These are phyloP conservation scores for Drosophila falleni DNA, from an alignment of 2,888 invertebrate genomes.

Conservation along the genomic window DNA sequence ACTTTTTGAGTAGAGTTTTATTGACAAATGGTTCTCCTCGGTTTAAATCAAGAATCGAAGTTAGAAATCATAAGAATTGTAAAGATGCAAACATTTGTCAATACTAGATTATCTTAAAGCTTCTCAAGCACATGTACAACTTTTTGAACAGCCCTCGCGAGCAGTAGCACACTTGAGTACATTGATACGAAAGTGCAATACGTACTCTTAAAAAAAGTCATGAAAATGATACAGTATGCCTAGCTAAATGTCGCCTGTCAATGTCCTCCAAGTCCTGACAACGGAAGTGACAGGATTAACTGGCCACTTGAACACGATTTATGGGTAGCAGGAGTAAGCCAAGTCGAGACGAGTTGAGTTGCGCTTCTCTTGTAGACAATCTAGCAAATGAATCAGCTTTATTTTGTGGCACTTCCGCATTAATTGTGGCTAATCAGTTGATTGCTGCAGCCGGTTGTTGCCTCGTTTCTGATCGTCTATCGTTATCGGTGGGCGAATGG, in stretches of 20 bases:
- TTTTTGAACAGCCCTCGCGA: slow-evolving; percentile 43
- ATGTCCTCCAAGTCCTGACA: slow-evolving; percentile 32
- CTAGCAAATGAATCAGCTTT: slow-evolving; percentile 24
- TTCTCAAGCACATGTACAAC: not conserved
- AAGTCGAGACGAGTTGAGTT: slow-evolving; percentile 8
- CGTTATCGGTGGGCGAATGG: slow-evolving; percentile 36
- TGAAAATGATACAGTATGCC: slow-evolving; percentile 47
- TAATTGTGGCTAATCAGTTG: slow-evolving; percentile 36
- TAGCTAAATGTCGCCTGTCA: slow-evolving; percentile 23
- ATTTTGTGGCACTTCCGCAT: slow-evolving; percentile 48
- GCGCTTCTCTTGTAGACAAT: slow-evolving; percentile 1
- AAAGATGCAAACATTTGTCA: not conserved
- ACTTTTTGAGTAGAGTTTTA: too few species aligned
- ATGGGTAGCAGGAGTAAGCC: slow-evolving; percentile 8
- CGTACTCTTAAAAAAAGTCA: slow-evolving; percentile 45
- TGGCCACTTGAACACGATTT: slow-evolving; percentile 78
- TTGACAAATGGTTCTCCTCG: too few species aligned
- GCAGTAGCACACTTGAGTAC: slow-evolving; percentile 29
- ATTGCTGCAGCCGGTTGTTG: slow-evolving; percentile 10
- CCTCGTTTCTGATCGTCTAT: slow-evolving; percentile 23
- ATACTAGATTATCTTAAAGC: not conserved
- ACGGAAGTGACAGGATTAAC: slow-evolving; percentile 75
- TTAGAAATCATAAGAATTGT: too few species aligned
- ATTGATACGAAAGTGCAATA: slow-evolving; percentile 57
- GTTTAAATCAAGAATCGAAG: too few species aligned